A percentile compares a stretch with the other conserved stretches of the same genome.
phyloP scores from a whole-genome alignment of 2,113 vertebrate genomes.

The Ceyx margarethae region DNA sequence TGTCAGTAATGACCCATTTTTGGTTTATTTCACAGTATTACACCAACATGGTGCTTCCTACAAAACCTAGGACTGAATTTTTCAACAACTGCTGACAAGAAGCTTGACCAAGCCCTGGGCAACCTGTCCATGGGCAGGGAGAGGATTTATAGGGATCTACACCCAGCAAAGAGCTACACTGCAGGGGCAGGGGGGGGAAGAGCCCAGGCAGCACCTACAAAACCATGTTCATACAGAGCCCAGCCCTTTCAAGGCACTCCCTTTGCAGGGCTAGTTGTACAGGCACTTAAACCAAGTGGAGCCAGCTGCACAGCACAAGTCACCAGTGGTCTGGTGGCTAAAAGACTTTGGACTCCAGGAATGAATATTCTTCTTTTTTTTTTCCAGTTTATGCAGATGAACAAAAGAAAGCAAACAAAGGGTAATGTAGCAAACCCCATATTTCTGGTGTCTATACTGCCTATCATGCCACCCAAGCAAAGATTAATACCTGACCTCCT shows the following conservation, averaged over 20 bases:
- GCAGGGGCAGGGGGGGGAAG: neutral
- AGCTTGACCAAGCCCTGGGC: neutral
- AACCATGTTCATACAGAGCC: neutral
- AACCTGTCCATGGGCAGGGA: neutral
- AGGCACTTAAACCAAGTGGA: neutral
- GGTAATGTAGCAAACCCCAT: neutral
- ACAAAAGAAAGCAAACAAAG: neutral
- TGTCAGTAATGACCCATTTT: neutral
- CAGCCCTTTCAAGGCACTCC: neutral
- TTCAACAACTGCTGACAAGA: neutral
- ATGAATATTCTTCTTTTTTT: neutral
- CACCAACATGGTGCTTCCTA: neutral
- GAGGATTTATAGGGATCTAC: neutral
- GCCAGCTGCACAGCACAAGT: neutral
- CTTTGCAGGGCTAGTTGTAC: neutral
- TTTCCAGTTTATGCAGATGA: neutral
- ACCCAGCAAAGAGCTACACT: neutral
- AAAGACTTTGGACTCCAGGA: neutral
- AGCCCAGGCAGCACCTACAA: neutral
- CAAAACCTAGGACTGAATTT: neutral
- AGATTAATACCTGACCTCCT: neutral
- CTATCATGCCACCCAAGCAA: accelerated
- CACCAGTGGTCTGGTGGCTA: neutral
- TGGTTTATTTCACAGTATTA: neutral
- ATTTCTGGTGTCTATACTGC: neutral